Evolutionary conservation across 1,140 invertebrate species (phyloP), one percentile per base, ranked within the genome.

Genomic region (Zaprionus taronus): DNA sequence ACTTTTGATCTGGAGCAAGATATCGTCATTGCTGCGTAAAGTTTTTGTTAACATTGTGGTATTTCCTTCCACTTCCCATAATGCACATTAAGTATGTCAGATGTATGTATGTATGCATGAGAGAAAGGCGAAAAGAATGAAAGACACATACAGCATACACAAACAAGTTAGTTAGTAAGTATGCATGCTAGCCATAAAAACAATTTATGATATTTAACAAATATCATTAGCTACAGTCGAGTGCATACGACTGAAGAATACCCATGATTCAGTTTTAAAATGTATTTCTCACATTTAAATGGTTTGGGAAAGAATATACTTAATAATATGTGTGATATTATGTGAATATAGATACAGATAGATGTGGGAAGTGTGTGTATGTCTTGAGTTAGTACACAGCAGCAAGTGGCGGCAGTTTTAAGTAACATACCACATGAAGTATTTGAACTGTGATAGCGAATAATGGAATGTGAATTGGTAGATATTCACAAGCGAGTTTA

Each of bases 1-100:
- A 15, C 28, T 49, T 62, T 28, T 70, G 66, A 75, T 75, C 38
- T 75, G 67, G 72, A 70, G 60, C 72, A 75, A 47, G 72, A 75
- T 75, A 75, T 58, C n/a, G 31, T n/a, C 22, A 49, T 56, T 47
- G 57, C 31, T 20, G 20, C 53, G 36, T 20, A 34, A 5, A n/a
- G n/a, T n/a, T 26, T 26, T 24, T 24, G 4, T 67, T 70, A 38
- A 34, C 55, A 22, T 34, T 17, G 20, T 34, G n/a, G 34, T 36
- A 38, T 22, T 38, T 17, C 5, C 34, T 22, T 36, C 22, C 38
- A 65, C 36, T 49, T 56, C 34, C 53, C 63, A 65, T 64, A 64
- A 14, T 61, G 24, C 38, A 47, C 58, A 47, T 17, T n/a, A n/a
- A 47, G n/a, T 47, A 17, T 47, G n/a, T 47, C n/a, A 15, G 20